These are phyloP conservation scores for Pyrocephalus nanus DNA, from an alignment of 2,797 vertebrate species.

Conservation along the genomic window DNA sequence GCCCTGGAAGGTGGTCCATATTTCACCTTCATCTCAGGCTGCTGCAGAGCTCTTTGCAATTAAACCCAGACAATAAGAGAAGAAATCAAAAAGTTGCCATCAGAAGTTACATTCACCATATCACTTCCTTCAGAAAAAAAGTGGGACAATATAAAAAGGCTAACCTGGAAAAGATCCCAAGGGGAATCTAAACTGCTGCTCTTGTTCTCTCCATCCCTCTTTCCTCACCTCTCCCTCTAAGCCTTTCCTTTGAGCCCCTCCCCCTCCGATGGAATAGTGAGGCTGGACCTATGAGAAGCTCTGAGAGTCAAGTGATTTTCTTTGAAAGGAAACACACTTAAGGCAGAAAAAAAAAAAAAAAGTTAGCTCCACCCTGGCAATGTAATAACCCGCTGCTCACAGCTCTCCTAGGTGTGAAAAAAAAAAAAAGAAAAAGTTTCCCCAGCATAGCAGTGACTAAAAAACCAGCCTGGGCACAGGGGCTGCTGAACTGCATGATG, in stretches of 20 bases:
- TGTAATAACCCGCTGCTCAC: not conserved
- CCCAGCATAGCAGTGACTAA: not conserved
- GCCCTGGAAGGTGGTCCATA: not conserved
- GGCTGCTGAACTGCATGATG: not conserved
- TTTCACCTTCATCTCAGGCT: not conserved
- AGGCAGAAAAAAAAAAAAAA: not conserved
- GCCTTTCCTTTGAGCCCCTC: not conserved
- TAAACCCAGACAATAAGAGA: not conserved
- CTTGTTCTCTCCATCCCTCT: not conserved
- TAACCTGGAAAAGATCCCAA: not conserved
- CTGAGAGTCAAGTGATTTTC: not conserved
- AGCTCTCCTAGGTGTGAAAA: not conserved
- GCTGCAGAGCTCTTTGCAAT: not conserved
- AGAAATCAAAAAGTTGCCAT: not conserved
- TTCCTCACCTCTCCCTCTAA: not conserved
- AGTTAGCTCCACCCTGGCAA: not conserved
- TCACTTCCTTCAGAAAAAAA: not conserved
- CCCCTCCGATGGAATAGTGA: not conserved
- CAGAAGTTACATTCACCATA: not conserved
- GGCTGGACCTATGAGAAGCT: not conserved
- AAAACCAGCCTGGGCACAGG: not conserved
- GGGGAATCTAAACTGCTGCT: not conserved
- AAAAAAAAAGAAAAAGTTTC: not conserved
- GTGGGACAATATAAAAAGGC: not conserved
- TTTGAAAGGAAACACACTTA: conserved; percentile 11